A percentile compares a stretch with the other conserved stretches of the same genome.
Evolutionary conservation across 2,113 vertebrate species (phyloP).

Genomic region (Phycodurus eques): DNA sequence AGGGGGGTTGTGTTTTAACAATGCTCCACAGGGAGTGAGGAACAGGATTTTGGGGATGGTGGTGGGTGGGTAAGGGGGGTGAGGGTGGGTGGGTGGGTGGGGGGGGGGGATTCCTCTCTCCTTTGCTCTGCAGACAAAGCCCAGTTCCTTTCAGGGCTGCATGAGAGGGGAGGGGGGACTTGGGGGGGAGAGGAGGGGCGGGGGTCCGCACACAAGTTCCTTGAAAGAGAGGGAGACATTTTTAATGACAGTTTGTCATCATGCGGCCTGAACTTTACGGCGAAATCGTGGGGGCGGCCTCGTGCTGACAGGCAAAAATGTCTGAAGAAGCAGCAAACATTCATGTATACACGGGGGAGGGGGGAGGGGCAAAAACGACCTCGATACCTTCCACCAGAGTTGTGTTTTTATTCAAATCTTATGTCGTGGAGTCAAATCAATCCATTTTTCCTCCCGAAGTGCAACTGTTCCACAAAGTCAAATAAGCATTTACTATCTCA

Average conservation of each 20-base stretch:
- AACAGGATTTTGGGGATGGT: conserved; percentile 58
- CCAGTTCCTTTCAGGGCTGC: conserved; percentile 71
- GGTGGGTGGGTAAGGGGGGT: conserved; percentile 15
- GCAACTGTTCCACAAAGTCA: too few relatives aligned
- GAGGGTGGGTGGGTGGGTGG: conserved; percentile 19
- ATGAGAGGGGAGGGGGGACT: conserved; percentile 46
- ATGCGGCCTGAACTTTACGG: conserved; percentile 44
- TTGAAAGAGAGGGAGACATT: conserved; percentile 63
- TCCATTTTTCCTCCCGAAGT: too few relatives aligned
- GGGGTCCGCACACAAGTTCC: conserved; percentile 59
- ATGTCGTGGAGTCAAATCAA: not conserved
- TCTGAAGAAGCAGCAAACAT: conserved; percentile 64
- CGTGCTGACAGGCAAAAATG: conserved; percentile 61
- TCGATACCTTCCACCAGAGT: conserved; percentile 59
- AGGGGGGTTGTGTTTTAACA: conserved; percentile 74
- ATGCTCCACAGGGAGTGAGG: conserved; percentile 76
- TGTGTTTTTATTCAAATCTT: conserved; percentile 70
- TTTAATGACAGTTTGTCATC: conserved; percentile 65
- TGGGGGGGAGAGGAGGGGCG: conserved; percentile 18
- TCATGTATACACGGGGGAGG: conserved; percentile 41
- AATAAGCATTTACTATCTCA: too few relatives aligned
- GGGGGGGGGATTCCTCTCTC: conserved; percentile 47
- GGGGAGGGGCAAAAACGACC: conserved; percentile 54
- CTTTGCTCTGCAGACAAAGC: conserved; percentile 73
- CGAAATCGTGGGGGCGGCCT: conserved; percentile 31